A percentile compares a stretch with the other conserved stretches of the same genome.
phyloP scores from a whole-genome alignment of 1,140 invertebrate genomes.

The Planococcus citri region DNA sequence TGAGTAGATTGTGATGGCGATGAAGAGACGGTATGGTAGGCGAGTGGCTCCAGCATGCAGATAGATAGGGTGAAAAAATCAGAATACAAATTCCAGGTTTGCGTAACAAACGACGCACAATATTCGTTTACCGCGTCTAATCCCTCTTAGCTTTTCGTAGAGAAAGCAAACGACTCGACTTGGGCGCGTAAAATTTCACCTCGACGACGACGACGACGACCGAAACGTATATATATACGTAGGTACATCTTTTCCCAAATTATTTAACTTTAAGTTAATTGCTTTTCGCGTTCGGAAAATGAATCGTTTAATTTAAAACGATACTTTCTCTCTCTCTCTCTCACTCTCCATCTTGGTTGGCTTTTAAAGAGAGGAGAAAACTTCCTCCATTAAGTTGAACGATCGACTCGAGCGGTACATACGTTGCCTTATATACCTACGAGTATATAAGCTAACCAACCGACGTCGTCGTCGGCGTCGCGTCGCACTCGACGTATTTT shows the following conservation, averaged over 20 bases:
- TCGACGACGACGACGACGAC: no score
- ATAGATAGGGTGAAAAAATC: not conserved
- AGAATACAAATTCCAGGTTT: constrained; percentile 18
- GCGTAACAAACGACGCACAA: constrained; percentile 16
- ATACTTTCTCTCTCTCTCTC: no score
- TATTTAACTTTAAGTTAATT: constrained; percentile 19
- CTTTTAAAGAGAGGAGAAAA: constrained; percentile 8
- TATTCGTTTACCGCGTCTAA: constrained; percentile 8
- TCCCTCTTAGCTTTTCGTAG: not conserved
- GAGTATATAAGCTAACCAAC: no score
- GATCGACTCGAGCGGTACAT: not conserved
- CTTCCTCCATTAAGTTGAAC: constrained; percentile 11
- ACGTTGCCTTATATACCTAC: no score
- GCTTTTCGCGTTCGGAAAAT: constrained; percentile 16
- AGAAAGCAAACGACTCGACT: constrained; percentile 4
- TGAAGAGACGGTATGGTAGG: no score
- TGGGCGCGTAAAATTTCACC: not conserved
- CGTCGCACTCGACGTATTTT: no score
- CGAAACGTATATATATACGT: no score
- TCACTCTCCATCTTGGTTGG: no score
- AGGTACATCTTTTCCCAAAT: not conserved
- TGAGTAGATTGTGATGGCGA: no score
- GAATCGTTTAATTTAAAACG: constrained; percentile 20
- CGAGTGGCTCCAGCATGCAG: no score
- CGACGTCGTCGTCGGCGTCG: no score